These are phyloP conservation scores for Falco novaeseelandiae DNA, from an alignment of 2,797 vertebrate species.

Conservation along the genomic window DNA sequence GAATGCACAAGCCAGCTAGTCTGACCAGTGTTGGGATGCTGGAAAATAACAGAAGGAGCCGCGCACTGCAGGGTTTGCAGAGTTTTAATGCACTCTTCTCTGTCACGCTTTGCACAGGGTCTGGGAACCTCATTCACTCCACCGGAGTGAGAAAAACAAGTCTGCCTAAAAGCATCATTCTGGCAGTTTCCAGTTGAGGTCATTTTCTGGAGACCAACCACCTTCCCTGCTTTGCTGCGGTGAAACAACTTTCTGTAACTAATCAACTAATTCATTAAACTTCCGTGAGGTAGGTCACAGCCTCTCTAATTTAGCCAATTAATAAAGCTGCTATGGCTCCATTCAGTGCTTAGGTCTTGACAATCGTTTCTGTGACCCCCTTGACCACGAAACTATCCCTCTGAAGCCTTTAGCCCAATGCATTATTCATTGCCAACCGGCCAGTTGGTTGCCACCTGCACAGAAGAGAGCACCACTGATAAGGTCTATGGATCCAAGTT, in stretches of 20 bases:
- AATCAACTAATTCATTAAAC: constrained; percentile 68
- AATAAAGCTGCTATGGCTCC: constrained; percentile 60
- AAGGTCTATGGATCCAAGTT: background rate
- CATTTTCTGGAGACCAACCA: constrained; percentile 14
- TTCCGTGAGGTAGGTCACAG: constrained; percentile 61
- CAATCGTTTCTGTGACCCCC: constrained; percentile 66
- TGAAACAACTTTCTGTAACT: constrained; percentile 51
- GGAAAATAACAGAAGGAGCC: background rate
- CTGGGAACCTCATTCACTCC: background rate
- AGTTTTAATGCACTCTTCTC: background rate
- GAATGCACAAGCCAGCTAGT: background rate
- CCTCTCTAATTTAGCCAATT: constrained; percentile 62
- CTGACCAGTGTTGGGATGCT: background rate
- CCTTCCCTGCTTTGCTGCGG: constrained; percentile 3
- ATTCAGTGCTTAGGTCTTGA: background rate
- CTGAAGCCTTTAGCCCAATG: constrained; percentile 32
- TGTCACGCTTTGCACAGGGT: background rate
- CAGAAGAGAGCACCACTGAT: background rate
- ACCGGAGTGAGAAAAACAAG: background rate
- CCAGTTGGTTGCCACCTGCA: background rate
- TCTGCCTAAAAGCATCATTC: background rate
- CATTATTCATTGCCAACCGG: constrained; percentile 54
- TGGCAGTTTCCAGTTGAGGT: background rate
- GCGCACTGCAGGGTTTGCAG: background rate
- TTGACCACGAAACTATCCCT: constrained; percentile 44